Conservation (phyloP, 1,140 invertebrate genomes). For the Pinna nobilis region DNA sequence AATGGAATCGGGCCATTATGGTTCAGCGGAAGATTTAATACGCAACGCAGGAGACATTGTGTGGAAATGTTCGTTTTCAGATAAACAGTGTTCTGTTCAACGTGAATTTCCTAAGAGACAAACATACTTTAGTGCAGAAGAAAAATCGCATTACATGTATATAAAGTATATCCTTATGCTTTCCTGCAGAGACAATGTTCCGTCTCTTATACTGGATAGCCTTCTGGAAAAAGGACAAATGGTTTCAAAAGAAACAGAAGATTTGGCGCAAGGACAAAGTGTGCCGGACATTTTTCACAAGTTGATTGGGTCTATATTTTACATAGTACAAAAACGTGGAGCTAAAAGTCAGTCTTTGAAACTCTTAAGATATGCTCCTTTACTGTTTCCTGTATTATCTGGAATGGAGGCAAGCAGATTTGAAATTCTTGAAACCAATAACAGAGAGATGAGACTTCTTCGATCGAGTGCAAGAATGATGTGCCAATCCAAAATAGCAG, state of each 20-base stretch:
- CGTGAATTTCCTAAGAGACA: conserved; percentile 5
- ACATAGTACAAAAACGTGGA: too few relatives aligned
- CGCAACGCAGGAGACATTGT: conserved; percentile 4
- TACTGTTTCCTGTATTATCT: not conserved
- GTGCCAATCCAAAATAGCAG: not conserved
- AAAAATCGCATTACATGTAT: not conserved
- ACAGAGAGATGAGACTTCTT: not conserved
- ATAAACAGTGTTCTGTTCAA: conserved; percentile 18
- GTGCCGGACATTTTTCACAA: not conserved
- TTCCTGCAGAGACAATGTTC: conserved; percentile 5
- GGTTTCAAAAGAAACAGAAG: not conserved
- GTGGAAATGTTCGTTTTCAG: conserved; percentile 30
- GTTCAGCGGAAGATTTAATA: conserved; percentile 10
- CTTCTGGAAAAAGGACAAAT: conserved; percentile 4
- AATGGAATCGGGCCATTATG: conserved; percentile 20
- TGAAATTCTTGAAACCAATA: not conserved
- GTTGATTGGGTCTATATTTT: not conserved
- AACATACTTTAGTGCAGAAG: not conserved
- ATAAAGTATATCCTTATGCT: conserved; percentile 12
- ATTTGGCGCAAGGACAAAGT: not conserved
- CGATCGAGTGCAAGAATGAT: not conserved
- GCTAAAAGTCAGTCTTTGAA: too few relatives aligned
- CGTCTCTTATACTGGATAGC: conserved; percentile 10
- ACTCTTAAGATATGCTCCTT: not conserved
- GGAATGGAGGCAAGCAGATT: not conserved